phyloP scores from a whole-genome alignment of 2,888 invertebrate species.

The Sturmia bella region DNA sequence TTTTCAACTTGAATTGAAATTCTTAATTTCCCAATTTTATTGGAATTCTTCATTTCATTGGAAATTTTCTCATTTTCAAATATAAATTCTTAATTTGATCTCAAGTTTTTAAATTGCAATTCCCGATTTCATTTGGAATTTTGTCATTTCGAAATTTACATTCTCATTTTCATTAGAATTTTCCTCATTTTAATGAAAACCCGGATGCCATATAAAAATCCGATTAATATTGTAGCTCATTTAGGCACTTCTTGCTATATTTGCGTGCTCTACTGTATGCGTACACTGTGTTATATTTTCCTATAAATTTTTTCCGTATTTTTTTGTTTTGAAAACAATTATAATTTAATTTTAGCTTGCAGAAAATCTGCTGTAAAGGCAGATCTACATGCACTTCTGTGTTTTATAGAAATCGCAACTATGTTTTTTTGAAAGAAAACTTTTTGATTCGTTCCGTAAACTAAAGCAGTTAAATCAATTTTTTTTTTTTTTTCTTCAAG shows the following conservation, averaged over 20 bases:
- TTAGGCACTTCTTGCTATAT: not conserved
- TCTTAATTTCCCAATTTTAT: no score
- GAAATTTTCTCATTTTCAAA: no score
- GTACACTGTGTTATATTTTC: not conserved
- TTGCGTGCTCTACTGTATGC: not conserved
- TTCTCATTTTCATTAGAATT: no score
- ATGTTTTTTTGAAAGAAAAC: not conserved
- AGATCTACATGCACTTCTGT: conserved; percentile 15
- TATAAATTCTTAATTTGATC: no score
- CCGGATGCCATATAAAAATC: no score
- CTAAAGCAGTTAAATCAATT: conserved; percentile 17
- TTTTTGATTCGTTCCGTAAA: not conserved
- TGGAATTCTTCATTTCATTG: no score
- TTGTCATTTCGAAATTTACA: no score
- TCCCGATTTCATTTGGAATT: no score
- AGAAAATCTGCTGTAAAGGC: conserved; percentile 13
- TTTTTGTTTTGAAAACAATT: conserved; percentile 45
- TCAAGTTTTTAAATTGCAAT: no score
- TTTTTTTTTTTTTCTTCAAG: conserved; percentile 4
- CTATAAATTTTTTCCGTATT: conserved; percentile 1
- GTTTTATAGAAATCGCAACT: conserved; percentile 29
- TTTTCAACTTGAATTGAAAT: no score
- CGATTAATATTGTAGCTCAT: no score
- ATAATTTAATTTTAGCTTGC: conserved; percentile 49
- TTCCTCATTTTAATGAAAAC: no score